Evolutionary conservation across 2,113 vertebrate genomes (phyloP).

Genomic region (Pituophis catenifer): DNA sequence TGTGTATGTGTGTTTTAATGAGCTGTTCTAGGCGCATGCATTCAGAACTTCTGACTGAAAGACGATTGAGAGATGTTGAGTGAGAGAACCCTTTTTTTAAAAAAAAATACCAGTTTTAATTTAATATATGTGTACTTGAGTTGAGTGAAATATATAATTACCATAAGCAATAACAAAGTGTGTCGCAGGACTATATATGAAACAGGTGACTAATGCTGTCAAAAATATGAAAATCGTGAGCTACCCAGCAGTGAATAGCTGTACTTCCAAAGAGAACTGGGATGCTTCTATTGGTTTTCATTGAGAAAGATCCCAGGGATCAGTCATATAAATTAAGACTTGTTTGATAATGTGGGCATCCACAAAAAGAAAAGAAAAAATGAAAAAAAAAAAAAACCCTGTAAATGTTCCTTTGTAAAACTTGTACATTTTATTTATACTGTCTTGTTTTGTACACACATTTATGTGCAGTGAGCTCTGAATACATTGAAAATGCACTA

Average conservation of each 20-base stretch:
- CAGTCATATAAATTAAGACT: slow-evolving; percentile 74
- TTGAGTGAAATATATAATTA: slow-evolving; percentile 66
- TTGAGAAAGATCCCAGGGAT: slow-evolving; percentile 82
- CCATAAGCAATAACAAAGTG: slow-evolving; percentile 78
- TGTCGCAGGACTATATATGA: slow-evolving; percentile 71
- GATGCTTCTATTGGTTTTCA: slow-evolving; percentile 80
- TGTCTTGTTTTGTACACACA: slow-evolving; percentile 91
- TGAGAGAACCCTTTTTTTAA: slow-evolving; percentile 51
- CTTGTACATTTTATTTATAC: slow-evolving; percentile 99
- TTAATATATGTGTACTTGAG: slow-evolving; percentile 56
- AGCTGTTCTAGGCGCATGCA: slow-evolving; percentile 48
- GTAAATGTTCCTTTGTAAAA: slow-evolving; percentile 99
- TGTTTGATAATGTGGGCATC: slow-evolving; percentile 79
- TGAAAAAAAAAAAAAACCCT: slow-evolving; percentile 57
- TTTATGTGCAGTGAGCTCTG: slow-evolving; percentile 97
- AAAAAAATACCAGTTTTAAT: slow-evolving; percentile 45
- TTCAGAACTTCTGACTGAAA: slow-evolving; percentile 51
- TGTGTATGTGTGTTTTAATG: slow-evolving; percentile 35
- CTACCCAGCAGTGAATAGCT: slow-evolving; percentile 74
- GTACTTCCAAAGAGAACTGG: slow-evolving; percentile 95
- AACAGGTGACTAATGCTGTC: slow-evolving; percentile 70
- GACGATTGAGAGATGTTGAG: slow-evolving; percentile 30
- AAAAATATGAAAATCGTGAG: slow-evolving; percentile 75
- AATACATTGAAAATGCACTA: slow-evolving; percentile 99
- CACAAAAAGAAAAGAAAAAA: slow-evolving; percentile 72